A percentile compares a stretch with the other conserved stretches of the same genome.
Conservation (phyloP, 2,113 vertebrate genomes). For the Lates calcarifer region DNA sequence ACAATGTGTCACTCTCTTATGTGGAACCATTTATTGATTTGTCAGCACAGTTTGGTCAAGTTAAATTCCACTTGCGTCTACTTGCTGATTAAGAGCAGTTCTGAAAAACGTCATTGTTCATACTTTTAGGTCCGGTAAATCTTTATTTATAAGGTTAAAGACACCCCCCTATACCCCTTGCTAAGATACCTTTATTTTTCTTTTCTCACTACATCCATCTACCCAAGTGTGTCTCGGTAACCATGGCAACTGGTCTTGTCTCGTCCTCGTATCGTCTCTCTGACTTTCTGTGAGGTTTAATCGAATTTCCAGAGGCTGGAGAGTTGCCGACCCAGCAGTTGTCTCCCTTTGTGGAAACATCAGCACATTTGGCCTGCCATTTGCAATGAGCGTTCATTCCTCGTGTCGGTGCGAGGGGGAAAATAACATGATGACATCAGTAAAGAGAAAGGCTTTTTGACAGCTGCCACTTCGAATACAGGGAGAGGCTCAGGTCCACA, state of each 20-base stretch:
- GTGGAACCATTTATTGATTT: not conserved
- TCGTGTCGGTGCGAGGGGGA: slow-evolving; percentile 43
- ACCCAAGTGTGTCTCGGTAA: slow-evolving; percentile 41
- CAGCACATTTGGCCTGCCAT: slow-evolving; percentile 68
- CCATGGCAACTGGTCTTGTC: slow-evolving; percentile 69
- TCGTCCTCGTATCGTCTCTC: slow-evolving; percentile 22
- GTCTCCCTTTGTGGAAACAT: slow-evolving; percentile 66
- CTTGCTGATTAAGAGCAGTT: slow-evolving; percentile 3
- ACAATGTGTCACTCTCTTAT: not conserved
- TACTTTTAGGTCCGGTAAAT: not conserved
- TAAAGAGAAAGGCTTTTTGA: slow-evolving; percentile 62
- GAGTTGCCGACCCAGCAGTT: slow-evolving; percentile 74
- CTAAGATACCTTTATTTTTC: slow-evolving; percentile 19
- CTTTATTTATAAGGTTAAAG: not conserved
- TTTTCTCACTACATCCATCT: slow-evolving; percentile 12
- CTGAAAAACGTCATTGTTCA: not conserved
- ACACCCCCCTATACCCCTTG: not conserved
- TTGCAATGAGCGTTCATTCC: slow-evolving; percentile 50
- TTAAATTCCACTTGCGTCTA: slow-evolving; percentile 1
- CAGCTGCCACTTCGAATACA: slow-evolving; percentile 67
- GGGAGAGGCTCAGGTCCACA: slow-evolving; percentile 16
- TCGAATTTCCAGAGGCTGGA: slow-evolving; percentile 69
- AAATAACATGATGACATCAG: slow-evolving; percentile 57
- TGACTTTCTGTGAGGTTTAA: slow-evolving; percentile 59
- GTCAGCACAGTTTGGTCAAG: not conserved